Base-by-base conservation (phyloP, 2,888 invertebrate genomes). In the Mythimna impura region DNA sequence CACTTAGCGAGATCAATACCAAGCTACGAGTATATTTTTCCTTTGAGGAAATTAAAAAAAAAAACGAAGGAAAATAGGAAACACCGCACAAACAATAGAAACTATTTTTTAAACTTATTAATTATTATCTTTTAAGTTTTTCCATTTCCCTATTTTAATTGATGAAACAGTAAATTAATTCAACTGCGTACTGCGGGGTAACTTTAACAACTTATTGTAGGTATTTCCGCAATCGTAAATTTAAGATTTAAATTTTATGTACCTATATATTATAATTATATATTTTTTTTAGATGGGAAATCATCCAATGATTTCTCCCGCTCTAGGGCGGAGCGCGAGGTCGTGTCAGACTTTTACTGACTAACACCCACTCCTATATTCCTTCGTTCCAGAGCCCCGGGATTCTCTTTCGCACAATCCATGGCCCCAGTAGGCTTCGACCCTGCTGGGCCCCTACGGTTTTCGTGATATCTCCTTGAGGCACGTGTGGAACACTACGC, bases 91-190 rank as follows among this genome's bases (percentile, higher is more conserved):
- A 30, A 43, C 3, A 60, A 22, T 30, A 30, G 9, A 40, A 50
- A 9, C 12, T 36, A 54, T 14, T 61, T n/a, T 10, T 54, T 10
- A 12, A 43, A 67, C 10, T 10, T 30, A 40, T 50, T 62, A 40
- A n/a, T 25, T n/a, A 50, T 62, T n/a, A 76, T 76, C 76, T 71
- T 76, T 65, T 60, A 76, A 71, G 76, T 76, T 61, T 40, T 76
- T 71, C 22, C 30, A 71, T 65, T 76, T 65, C 64, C 76, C 61
- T 71, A 20, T 65, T 70, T 75, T 69, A 74, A 63, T 62, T 69
- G 12, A 63, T 69, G 63, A 55, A 71, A 55, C 50, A 55, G 30
- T 52, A 50, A 55, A 76, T 76, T 61, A 55, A 70, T 61, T 55
- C 40, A 65, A 40, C 20, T 74, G 54, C 25, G 54, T 20, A 20